These are phyloP conservation scores for Cheilosia urbana DNA, from an alignment of 2,888 invertebrate genomes.

Conservation along the genomic window DNA sequence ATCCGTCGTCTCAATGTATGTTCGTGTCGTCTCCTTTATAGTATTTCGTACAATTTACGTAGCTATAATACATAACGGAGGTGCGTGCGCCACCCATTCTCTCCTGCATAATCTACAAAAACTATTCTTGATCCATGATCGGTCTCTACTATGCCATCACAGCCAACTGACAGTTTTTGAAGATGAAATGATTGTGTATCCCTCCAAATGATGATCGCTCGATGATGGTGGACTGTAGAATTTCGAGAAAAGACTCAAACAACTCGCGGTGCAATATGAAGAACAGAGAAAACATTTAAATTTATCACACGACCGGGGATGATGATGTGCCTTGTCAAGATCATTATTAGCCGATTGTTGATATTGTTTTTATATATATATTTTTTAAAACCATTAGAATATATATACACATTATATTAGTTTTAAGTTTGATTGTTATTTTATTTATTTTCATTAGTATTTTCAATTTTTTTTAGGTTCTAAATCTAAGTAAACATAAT, in stretches of 20 bases:
- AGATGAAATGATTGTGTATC: slow-evolving; percentile 51
- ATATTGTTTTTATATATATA: slow-evolving; percentile 29
- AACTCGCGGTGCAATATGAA: slow-evolving; percentile 58
- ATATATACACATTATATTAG: slow-evolving; percentile 41
- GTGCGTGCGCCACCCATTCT: slow-evolving; percentile 24
- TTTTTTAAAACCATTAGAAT: slow-evolving; percentile 6
- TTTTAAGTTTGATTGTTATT: slow-evolving; percentile 61
- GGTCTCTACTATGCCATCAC: slow-evolving; percentile 21
- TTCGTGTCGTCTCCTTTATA: slow-evolving; percentile 46
- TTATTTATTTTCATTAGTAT: slow-evolving; percentile 71
- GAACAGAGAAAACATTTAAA: slow-evolving; percentile 8
- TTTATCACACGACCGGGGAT: slow-evolving; percentile 55
- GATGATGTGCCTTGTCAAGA: slow-evolving; percentile 39
- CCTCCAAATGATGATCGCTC: slow-evolving; percentile 31
- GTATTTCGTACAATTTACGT: slow-evolving; percentile 79
- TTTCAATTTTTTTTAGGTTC: slow-evolving; percentile 53
- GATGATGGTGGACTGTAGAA: slow-evolving; percentile 1
- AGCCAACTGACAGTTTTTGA: slow-evolving; percentile 55
- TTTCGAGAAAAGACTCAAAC: slow-evolving; percentile 42
- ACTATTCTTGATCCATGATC: slow-evolving; percentile 32
- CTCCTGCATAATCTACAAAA: slow-evolving; percentile 43
- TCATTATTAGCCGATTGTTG: slow-evolving; percentile 37
- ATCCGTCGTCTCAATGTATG: slow-evolving; percentile 24
- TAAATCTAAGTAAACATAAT: slow-evolving; percentile 21
- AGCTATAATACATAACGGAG: slow-evolving; percentile 75